Percentiles rank a stretch among this genome's conserved stretches.
phyloP scores from a whole-genome alignment of 1,140 invertebrate genomes.

The Papilio aristodemus region DNA sequence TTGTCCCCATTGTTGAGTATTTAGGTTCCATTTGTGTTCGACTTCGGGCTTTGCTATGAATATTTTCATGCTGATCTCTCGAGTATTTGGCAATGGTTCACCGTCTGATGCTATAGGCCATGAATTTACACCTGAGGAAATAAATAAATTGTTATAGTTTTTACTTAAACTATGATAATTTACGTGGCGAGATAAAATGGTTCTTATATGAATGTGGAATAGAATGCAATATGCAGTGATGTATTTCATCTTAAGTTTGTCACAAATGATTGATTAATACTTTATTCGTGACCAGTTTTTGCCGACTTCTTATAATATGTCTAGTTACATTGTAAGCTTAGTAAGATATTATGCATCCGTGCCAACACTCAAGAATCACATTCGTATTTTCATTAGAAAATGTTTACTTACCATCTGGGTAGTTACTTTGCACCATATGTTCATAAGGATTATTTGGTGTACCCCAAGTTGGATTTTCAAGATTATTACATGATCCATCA shows the following conservation, averaged over 20 bases:
- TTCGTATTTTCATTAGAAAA: too few species aligned
- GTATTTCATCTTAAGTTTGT: too few species aligned
- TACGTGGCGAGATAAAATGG: too few species aligned
- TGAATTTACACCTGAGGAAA: constrained; percentile 9
- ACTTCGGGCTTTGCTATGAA: background rate
- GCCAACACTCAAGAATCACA: too few species aligned
- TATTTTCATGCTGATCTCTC: constrained; percentile 9
- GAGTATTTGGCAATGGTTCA: background rate
- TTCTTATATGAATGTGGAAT: too few species aligned
- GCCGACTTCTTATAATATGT: too few species aligned
- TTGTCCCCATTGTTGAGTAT: constrained; percentile 86
- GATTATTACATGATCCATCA: constrained; percentile 42
- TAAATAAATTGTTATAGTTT: background rate
- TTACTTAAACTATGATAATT: too few species aligned
- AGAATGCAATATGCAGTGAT: too few species aligned
- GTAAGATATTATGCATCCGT: background rate
- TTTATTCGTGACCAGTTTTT: too few species aligned
- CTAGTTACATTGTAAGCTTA: too few species aligned
- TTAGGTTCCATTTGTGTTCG: constrained; percentile 17
- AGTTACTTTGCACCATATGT: constrained; percentile 29
- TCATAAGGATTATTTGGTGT: constrained; percentile 27
- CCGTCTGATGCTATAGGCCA: background rate
- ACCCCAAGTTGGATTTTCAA: constrained; percentile 35
- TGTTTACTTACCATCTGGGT: constrained; percentile 33
- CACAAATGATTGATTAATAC: too few species aligned